Evolutionary conservation across 2,888 invertebrate genomes (phyloP), one percentile per base, ranked within the genome.

Genomic region (Dromius quadrimaculatus): DNA sequence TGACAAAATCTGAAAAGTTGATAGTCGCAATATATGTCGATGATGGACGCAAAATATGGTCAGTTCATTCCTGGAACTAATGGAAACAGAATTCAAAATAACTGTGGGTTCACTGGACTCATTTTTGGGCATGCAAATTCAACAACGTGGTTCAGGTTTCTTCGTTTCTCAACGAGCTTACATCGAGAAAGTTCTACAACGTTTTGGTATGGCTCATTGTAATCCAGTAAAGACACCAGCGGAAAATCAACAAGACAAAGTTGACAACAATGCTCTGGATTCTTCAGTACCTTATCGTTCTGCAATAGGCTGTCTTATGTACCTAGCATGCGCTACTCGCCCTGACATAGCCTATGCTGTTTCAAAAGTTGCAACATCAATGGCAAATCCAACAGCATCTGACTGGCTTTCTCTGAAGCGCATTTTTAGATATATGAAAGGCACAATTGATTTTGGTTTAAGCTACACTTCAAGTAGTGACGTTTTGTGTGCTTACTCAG

Each of bases 21-120:
- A 19, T 72, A 38, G 43, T 61, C 2, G 50, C 57, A 50, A 71
- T 72, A 2, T 72, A 72, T 41, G 63, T 72, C 13, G 72, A 69
- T 32, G 63, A 70, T 32, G 72, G 69, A 54, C 6, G 1, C 50
- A 63, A 45, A 36, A 19, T 13, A 34, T 38, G 15, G 62, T 71
- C 2, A 41, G 54, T 72, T 69, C 72, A 74, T 73, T 75, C 32
- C 20, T 79, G 9, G 77, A 79, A 71, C 76, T 76, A 9, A 73
- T 78, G 0, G 76, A 76, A 34, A 76, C 77, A 54, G 47, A 71
- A 20, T 74, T 73, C 15, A 74, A 73, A 32, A 73, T 74, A 17
- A 74, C 72, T 1, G 22, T 72, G 17, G 69, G 73, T 4, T 72
- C 72, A 23, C 64, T 75, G 2, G 69, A 74, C 64, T 72, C 73